phyloP scores from a whole-genome alignment of 1,140 invertebrate species.

The Papilio dardanus region DNA sequence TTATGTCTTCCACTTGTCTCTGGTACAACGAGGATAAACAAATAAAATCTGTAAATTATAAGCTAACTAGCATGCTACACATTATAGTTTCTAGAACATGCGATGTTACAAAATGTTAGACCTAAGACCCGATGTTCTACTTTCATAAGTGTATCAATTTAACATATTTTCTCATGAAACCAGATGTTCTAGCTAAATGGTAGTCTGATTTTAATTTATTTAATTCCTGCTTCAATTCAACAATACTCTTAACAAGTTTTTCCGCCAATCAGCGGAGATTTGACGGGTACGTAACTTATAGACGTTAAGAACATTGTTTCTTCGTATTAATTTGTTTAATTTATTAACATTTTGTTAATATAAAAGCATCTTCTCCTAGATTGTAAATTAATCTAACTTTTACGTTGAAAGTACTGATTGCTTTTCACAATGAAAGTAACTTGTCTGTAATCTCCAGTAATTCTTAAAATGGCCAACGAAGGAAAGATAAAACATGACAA shows the following conservation, averaged over 20 bases:
- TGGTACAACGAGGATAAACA: slow-evolving; percentile 1
- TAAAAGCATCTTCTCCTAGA: background rate
- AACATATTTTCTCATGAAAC: background rate
- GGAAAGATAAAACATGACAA: slow-evolving; percentile 23
- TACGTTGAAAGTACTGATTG: background rate
- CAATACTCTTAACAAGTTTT: too few species aligned
- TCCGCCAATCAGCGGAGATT: background rate
- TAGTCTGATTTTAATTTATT: background rate
- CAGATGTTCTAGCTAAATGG: background rate
- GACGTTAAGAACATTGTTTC: background rate
- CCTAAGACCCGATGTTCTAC: background rate
- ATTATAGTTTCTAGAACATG: slow-evolving; percentile 10
- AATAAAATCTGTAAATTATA: slow-evolving; percentile 34
- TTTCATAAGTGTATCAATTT: background rate
- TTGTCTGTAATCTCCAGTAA: background rate
- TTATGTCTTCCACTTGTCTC: background rate
- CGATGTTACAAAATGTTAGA: background rate
- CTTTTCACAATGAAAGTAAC: background rate
- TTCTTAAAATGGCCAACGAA: background rate
- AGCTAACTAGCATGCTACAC: background rate
- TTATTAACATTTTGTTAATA: background rate
- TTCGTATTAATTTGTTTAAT: background rate
- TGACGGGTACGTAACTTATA: background rate
- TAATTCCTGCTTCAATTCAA: too few species aligned
- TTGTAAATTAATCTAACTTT: background rate